These are phyloP conservation scores for Nephrotoma appendiculata DNA, from an alignment of 2,888 invertebrate genomes.

Conservation along the genomic window DNA sequence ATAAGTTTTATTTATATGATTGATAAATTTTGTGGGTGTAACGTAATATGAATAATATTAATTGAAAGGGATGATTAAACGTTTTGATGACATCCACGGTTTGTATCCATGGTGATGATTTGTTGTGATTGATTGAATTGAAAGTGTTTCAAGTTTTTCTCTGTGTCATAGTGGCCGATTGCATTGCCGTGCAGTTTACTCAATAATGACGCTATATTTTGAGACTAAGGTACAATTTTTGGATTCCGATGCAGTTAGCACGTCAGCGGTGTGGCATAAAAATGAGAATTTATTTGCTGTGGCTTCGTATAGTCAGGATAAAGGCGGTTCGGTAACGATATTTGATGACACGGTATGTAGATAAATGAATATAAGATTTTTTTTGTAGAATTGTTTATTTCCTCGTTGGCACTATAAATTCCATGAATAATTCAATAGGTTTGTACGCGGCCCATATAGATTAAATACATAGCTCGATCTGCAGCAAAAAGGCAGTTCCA, in stretches of 20 bases:
- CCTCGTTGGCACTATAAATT: too few species aligned
- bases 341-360: conserved; percentile 67
- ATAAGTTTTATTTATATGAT: neutral
- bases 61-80: neutral
- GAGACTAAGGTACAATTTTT: conserved; percentile 68
- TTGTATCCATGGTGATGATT: neutral
- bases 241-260: conserved; percentile 61
- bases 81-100: neutral
- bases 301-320: conserved; percentile 74
- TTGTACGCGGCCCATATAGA: too few species aligned
- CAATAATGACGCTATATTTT: conserved; percentile 63
- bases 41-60: neutral
- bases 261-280: conserved; percentile 72
- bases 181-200: neutral
- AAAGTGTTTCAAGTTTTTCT: neutral
- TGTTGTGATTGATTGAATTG: neutral
- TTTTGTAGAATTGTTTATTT: too few species aligned
- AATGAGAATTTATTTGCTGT: conserved; percentile 68
- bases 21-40: neutral
- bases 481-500: too few species aligned
- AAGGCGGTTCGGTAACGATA: conserved; percentile 75
- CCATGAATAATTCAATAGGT: too few species aligned
- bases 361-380: too few species aligned
- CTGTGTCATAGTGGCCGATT: neutral
- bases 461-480: too few species aligned